phyloP scores from a whole-genome alignment of 30 jellyfish, hydroid and myxozoan genomes.

The Aurelia aurita complex sp. Pacific region DNA sequence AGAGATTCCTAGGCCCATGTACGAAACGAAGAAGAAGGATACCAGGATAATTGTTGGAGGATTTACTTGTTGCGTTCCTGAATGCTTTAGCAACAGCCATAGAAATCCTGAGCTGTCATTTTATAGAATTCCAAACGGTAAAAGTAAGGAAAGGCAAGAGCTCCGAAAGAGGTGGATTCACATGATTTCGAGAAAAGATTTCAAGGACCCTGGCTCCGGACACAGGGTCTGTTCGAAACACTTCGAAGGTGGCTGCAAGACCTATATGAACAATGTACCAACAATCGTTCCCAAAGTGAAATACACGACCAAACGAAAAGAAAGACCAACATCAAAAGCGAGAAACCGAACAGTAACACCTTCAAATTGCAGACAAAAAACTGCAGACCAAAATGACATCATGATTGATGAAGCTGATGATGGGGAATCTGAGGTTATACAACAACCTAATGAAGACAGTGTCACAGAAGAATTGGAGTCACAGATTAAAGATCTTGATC shows the following conservation, averaged over 20 bases:
- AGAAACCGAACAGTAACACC: not conserved
- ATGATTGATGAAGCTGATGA: too few relatives aligned
- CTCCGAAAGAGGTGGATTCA: slow-evolving; percentile 28
- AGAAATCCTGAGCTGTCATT: slow-evolving; percentile 16
- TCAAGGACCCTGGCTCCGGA: slow-evolving; percentile 2
- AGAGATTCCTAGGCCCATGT: too few relatives aligned
- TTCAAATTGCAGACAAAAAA: too few relatives aligned
- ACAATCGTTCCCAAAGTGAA: slow-evolving; percentile 40
- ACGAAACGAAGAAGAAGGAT: not conserved
- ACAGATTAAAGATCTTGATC: too few relatives aligned
- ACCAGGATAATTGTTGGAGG: slow-evolving; percentile 4
- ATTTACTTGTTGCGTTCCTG: not conserved
- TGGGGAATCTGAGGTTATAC: too few relatives aligned
- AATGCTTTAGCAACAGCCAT: not conserved
- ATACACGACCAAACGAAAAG: not conserved
- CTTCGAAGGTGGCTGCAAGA: slow-evolving; percentile 48
- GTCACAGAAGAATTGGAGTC: too few relatives aligned
- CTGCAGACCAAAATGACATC: too few relatives aligned
- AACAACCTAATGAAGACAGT: too few relatives aligned
- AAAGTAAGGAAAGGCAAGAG: slow-evolving; percentile 16
- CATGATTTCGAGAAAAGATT: slow-evolving; percentile 15
- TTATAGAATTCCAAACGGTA: slow-evolving; percentile 15
- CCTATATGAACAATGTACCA: slow-evolving; percentile 47
- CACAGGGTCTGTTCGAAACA: slow-evolving; percentile 56
- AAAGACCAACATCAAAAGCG: slow-evolving; percentile 20